Evolutionary conservation across 1,140 invertebrate genomes (phyloP), one percentile per base, ranked within the genome.

Genomic region (Papilio glaucus): DNA sequence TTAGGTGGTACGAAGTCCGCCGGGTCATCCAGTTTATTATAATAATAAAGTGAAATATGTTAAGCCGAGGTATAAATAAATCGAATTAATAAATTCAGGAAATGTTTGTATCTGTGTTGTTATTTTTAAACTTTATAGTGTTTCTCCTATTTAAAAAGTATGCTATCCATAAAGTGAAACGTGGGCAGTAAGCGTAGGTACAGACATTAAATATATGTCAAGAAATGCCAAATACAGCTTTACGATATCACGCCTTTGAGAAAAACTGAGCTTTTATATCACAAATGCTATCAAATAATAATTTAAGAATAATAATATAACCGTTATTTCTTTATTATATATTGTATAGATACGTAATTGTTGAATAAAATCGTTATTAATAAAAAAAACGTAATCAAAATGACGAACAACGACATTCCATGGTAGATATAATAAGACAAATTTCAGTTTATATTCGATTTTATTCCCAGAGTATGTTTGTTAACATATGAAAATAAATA

Each of bases 191-290:
- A 49, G 63, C 65, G 70, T 72, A 71, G 71, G 74, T 68, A 75
- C 37, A 21, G 1, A 38, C 65, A 49, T 62, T 61, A 24, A 39
- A 39, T 62, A n/a, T n/a, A 61, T 61, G 38, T 72, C 63, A 72
- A 65, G 49, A 60, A 15, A 69, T 68, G 33, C 74, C 70, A 75
- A 68, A 75, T 75, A 68, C 18, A 39, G 38, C 21, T 75, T 75
- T 75, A 75, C 74, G 63, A 72, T 72, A 69, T 69, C 63, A 62
- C 65, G 41, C 63, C 26, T 68, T 42, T 62, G 62, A 69, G 53
- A 42, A 62, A 68, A 68, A 75, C 53, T 73, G 65, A 61, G 45
- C 68, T 65, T 74, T 74, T 74, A 74, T 69, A 53, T 24, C 12
- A 61, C 18, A 45, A 12, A 33, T 61, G 24, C 65, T 60, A 61